Conservation (phyloP, 2,113 vertebrate species). For the Pimephales promelas region DNA sequence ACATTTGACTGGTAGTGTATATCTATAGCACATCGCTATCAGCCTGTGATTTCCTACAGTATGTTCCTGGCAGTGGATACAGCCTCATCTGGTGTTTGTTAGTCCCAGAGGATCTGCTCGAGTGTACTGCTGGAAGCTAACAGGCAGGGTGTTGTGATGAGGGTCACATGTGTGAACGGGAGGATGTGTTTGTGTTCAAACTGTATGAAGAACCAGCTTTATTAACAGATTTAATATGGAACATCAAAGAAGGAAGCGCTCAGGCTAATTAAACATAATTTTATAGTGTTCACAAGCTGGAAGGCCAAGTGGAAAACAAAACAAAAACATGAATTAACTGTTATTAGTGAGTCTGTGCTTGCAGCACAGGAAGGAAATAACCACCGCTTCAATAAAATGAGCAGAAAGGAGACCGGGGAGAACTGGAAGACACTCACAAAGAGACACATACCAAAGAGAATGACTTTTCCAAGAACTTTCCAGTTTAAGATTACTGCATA, state of each 20-base stretch:
- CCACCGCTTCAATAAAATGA: neutral
- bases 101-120: neutral
- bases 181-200: conserved; percentile 19
- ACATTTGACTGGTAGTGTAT: no score
- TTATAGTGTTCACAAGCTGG: neutral
- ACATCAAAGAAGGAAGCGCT: neutral
- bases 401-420: neutral
- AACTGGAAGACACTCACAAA: neutral
- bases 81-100: neutral
- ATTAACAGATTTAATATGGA: neutral
- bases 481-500: neutral
- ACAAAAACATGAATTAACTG: neutral
- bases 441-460: neutral
- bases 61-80: neutral
- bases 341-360: neutral
- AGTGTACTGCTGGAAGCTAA: neutral
- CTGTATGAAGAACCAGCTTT: neutral
- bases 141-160: neutral
- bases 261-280: neutral
- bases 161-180: neutral
- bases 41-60: neutral
- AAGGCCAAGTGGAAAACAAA: neutral
- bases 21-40: neutral
- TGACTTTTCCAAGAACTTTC: neutral
- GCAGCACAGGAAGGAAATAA: conserved; percentile 2